A percentile compares a stretch with the other conserved stretches of the same genome.
Conservation (phyloP, 2,797 vertebrate genomes). For the Spheniscus humboldti region DNA sequence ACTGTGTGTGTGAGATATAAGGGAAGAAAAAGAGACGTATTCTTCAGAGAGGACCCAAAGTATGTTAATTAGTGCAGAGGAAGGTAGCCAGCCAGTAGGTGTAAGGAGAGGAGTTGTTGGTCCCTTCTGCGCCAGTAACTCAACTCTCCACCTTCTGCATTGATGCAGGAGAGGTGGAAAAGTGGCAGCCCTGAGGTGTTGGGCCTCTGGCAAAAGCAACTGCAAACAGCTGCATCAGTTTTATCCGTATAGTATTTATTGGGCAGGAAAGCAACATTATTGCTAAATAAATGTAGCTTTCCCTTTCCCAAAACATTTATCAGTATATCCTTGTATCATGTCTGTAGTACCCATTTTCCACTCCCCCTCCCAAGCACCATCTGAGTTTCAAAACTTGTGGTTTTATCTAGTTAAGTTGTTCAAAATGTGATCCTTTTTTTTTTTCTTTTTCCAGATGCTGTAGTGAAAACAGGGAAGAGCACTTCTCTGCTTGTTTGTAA, state of each 20-base stretch:
- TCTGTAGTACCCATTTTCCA: neutral
- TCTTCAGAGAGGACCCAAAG: neutral
- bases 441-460: neutral
- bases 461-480: neutral
- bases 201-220: neutral
- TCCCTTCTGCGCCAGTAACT: neutral
- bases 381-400: neutral
- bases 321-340: neutral
- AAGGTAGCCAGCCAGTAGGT: neutral
- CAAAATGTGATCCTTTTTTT: neutral
- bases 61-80: neutral
- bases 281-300: neutral
- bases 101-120: neutral
- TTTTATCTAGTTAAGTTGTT: neutral
- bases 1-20: neutral
- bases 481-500: neutral
- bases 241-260: neutral
- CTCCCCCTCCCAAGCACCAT: neutral
- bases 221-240: neutral
- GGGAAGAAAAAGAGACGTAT: accelerated
- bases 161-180: neutral
- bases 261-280: neutral
- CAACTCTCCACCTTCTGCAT: neutral
- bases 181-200: neutral
- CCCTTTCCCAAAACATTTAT: neutral